Percentiles rank a stretch among this genome's conserved stretches.
Conservation (phyloP, 2,113 vertebrate genomes). For the Scortum barcoo region DNA sequence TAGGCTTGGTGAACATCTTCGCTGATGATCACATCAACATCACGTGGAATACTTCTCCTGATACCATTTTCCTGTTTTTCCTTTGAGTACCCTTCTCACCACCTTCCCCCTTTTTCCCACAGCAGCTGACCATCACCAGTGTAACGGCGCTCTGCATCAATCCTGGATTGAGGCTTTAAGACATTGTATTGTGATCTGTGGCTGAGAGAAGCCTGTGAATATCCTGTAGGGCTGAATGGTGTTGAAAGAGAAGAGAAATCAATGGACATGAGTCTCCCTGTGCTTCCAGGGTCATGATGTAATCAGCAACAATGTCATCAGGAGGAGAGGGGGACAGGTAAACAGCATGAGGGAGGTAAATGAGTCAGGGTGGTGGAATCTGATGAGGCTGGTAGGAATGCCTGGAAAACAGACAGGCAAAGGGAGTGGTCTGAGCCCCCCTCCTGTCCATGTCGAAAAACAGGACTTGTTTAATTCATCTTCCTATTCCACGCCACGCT, state of each 20-base stretch:
- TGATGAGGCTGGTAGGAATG: background rate
- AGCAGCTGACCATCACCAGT: background rate
- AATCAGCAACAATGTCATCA: slow-evolving; percentile 28
- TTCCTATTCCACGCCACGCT: background rate
- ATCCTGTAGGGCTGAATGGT: slow-evolving; percentile 17
- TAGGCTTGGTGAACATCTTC: background rate
- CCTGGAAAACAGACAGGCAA: background rate
- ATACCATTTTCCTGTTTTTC: background rate
- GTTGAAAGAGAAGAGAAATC: slow-evolving; percentile 19
- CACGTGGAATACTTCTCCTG: background rate
- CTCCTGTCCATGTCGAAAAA: background rate
- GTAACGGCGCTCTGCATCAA: slow-evolving; percentile 1
- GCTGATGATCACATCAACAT: slow-evolving; percentile 2
- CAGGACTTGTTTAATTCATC: background rate
- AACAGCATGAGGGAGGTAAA: background rate
- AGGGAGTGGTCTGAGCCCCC: background rate
- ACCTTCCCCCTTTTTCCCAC: background rate
- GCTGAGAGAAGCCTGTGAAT: background rate
- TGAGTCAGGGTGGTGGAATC: background rate
- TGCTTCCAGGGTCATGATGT: slow-evolving; percentile 19
- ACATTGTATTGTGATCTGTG: background rate
- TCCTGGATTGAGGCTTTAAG: slow-evolving; percentile 4
- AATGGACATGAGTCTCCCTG: background rate
- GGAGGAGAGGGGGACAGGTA: background rate
- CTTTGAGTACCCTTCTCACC: background rate